Percentiles rank a stretch among this genome's conserved stretches.
These are phyloP conservation scores for Palythoa grandiflora DNA, from an alignment of 92 coral and sea anemone species.

Conservation along the genomic window DNA sequence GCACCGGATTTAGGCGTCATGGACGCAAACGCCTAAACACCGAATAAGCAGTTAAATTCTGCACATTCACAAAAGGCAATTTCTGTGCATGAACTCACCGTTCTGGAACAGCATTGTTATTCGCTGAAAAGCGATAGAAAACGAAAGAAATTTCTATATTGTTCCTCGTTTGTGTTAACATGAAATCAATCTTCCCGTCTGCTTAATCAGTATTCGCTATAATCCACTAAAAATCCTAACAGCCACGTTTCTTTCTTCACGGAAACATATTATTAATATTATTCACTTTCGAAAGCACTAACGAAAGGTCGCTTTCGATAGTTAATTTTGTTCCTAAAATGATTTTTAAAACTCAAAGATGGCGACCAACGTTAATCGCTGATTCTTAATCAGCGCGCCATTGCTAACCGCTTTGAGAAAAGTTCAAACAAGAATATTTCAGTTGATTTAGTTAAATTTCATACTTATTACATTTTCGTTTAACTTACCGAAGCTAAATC, in stretches of 20 bases:
- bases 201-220: no score
- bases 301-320: constrained; percentile 20
- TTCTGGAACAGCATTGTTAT: not conserved
- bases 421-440: no score
- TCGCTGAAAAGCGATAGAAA: not conserved
- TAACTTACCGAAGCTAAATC: constrained; percentile 87
- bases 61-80: not conserved
- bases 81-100: not conserved
- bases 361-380: constrained; percentile 10
- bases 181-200: not conserved
- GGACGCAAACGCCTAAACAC: not conserved
- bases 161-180: no score
- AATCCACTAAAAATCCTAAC: not conserved
- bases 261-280: not conserved
- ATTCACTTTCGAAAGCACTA: not conserved
- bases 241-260: not conserved
- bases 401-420: no score
- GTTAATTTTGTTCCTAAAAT: not conserved
- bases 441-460: not conserved
- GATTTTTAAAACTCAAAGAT: not conserved
- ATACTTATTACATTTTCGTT: not conserved
- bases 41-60: not conserved
- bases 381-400: not conserved
- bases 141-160: not conserved
- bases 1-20: not conserved